Base-by-base conservation (phyloP, 2,797 vertebrate species). In the Lemur catta region DNA sequence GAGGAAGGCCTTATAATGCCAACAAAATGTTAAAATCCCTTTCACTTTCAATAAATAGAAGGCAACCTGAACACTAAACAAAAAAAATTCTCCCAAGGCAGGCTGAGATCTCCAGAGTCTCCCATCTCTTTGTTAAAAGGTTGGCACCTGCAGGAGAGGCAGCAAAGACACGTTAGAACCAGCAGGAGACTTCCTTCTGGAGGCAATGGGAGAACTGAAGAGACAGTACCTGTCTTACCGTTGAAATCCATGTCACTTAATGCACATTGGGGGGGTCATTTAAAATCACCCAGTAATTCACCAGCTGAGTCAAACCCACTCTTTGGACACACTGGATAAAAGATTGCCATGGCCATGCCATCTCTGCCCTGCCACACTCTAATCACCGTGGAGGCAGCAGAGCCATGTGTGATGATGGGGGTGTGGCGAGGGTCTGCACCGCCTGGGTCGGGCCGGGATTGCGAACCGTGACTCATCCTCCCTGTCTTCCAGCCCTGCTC, bases 401-500 rank as follows among this genome's bases (percentile, higher is more conserved):
- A 55, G 15, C 28, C 52, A 8, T 1, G 1, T 11, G 12, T 13
- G 55, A 46, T 5, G n/a, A 15, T 12, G 35, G 0, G 38, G 24
- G 2, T 2, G 12, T 2, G 9, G 72, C 41, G 48, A 24, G 46
- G 38, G 18, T 55, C 17, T 11, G 33, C 59, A 4, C 7, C 6
- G 17, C 41, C 69, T 33, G 30, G 28, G 76, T 61, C 0, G 0
- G 2, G 14, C 79, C 67, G 30, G 6, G 43, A 26, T 41, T 41
- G 81, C 0, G 93, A 57, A 93, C n/a, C 4, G 35, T 76, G 26
- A 67, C 0, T 88, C 74, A 28, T 0, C 1, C 61, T 93, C 46
- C 88, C 61, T 33, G 0, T 96, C 95, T 93, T 96, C 46, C 98
- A 99, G 99, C 99, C 43, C 97, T 99, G 97, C 99, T 99, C 95